Conservation (phyloP, 2,113 vertebrate genomes). For the Bolborhynchus lineola region DNA sequence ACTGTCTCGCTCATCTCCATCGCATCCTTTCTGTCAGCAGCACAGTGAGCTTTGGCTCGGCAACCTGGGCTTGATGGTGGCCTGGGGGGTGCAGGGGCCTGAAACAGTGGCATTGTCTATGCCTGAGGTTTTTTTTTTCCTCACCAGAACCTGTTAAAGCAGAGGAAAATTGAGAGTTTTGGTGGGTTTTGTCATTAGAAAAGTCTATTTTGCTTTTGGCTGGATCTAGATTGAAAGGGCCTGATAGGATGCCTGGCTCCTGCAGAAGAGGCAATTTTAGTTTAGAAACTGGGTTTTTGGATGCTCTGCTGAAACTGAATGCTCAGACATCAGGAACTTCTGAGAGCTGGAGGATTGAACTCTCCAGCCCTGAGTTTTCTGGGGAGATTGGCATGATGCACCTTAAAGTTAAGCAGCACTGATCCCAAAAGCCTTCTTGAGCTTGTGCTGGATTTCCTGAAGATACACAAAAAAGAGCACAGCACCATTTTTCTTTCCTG, state of each 20-base stretch:
- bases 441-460: neutral
- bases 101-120: rapidly evolving
- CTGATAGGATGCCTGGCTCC: neutral
- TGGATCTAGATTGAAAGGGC: neutral
- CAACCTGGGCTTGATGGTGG: neutral
- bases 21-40: neutral
- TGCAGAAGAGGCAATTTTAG: neutral
- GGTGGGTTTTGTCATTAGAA: neutral
- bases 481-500: neutral
- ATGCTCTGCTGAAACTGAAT: rapidly evolving
- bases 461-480: neutral
- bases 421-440: neutral
- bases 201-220: neutral
- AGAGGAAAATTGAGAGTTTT: rapidly evolving
- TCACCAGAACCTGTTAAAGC: neutral
- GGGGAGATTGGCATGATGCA: rapidly evolving
- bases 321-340: neutral
- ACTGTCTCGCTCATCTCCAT: neutral
- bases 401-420: neutral
- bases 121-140: neutral
- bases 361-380: neutral
- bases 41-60: neutral
- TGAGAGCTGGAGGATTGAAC: rapidly evolving
- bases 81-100: rapidly evolving
- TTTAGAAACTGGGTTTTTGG: neutral